Conservation (phyloP, 2,888 invertebrate genomes). For the Laothoe populi region DNA sequence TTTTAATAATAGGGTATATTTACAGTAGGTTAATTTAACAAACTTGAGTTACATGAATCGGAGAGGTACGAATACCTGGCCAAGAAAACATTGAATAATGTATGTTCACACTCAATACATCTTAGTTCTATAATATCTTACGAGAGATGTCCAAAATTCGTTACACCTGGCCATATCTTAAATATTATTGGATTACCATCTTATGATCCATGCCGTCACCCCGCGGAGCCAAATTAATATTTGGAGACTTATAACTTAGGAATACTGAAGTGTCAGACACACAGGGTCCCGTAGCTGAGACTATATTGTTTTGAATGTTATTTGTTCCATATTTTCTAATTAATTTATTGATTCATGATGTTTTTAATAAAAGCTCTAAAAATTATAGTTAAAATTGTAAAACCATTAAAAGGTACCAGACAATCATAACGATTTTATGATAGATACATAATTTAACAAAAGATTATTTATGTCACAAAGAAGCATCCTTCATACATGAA, state of each 20-base stretch:
- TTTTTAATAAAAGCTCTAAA: too few species aligned
- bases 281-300: constrained; percentile 12
- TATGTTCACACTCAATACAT: constrained; percentile 67
- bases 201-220: neutral
- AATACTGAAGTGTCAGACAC: constrained; percentile 22
- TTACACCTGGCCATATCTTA: constrained; percentile 41
- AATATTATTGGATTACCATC: constrained; percentile 35
- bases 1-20: constrained; percentile 84
- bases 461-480: too few species aligned
- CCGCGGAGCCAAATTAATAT: constrained; percentile 9
- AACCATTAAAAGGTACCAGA: too few species aligned
- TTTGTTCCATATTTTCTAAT: neutral
- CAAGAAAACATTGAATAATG: constrained; percentile 52
- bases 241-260: constrained; percentile 20
- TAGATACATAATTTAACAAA: too few species aligned
- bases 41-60: constrained; percentile 81
- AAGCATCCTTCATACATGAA: neutral
- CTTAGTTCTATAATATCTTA: constrained; percentile 55
- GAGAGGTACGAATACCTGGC: constrained; percentile 56
- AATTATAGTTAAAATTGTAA: too few species aligned
- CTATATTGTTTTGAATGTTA: neutral
- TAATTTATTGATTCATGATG: too few species aligned
- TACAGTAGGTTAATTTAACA: constrained; percentile 83
- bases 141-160: constrained; percentile 57
- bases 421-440: too few species aligned